Evolutionary conservation across 2,113 vertebrate species (phyloP).

Genomic region (Hiodon tergisus): DNA sequence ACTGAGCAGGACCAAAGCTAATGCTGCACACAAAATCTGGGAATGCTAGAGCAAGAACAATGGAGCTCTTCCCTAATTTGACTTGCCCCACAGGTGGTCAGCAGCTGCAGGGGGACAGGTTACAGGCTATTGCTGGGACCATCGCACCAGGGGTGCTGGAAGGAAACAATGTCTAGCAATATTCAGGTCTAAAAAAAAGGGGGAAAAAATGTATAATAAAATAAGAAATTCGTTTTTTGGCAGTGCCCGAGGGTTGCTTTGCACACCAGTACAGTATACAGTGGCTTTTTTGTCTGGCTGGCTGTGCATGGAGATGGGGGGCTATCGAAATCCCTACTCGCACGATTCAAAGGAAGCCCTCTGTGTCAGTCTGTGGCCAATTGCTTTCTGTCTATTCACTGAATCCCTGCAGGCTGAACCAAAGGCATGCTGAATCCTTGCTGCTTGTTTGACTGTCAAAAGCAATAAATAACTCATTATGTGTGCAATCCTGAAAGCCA

Average conservation of each 20-base stretch:
- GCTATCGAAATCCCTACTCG: constrained; percentile 80
- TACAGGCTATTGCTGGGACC: constrained; percentile 63
- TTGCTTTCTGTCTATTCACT: constrained; percentile 75
- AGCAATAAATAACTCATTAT: constrained; percentile 33
- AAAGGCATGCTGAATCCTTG: constrained; percentile 26
- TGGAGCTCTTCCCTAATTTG: constrained; percentile 87
- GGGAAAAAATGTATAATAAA: constrained; percentile 24
- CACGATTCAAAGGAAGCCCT: constrained; percentile 77
- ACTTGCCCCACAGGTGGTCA: constrained; percentile 93
- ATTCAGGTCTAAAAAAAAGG: constrained; percentile 70
- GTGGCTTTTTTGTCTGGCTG: constrained; percentile 82
- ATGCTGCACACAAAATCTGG: constrained; percentile 68
- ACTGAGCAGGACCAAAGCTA: constrained; percentile 58
- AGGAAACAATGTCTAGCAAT: constrained; percentile 73
- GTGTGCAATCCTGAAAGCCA: constrained; percentile 15
- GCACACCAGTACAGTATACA: constrained; percentile 68
- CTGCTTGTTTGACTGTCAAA: constrained; percentile 31
- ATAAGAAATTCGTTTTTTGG: constrained; percentile 73
- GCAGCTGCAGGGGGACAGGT: constrained; percentile 89
- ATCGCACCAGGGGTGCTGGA: constrained; percentile 67
- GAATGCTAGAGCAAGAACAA: constrained; percentile 81
- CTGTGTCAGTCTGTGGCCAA: constrained; percentile 71
- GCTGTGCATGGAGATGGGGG: constrained; percentile 76
- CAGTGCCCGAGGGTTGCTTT: constrained; percentile 83
- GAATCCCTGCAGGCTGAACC: constrained; percentile 50